These are phyloP conservation scores for Scaptomyza flava DNA, from an alignment of 2,888 invertebrate genomes.

Conservation along the genomic window DNA sequence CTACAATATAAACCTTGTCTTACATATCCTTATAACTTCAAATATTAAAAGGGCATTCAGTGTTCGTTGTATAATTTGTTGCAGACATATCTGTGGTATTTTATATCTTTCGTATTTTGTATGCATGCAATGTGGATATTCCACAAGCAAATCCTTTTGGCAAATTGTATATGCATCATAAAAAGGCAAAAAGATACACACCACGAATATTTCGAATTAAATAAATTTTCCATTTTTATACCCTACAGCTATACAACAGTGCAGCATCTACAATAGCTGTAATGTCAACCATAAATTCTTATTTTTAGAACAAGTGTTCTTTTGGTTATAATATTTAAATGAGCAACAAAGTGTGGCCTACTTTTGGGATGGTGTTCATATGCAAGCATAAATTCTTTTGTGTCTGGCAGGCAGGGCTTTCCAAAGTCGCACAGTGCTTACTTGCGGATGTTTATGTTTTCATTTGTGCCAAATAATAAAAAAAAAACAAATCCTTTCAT, in stretches of 20 bases:
- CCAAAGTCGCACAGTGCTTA: conserved; percentile 2
- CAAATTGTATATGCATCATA: conserved; percentile 68
- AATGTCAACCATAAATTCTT: background rate
- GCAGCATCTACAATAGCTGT: conserved; percentile 4
- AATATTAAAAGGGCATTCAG: conserved; percentile 10
- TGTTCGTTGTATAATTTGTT: background rate
- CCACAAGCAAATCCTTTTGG: conserved; percentile 64
- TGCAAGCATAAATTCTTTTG: background rate
- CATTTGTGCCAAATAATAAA: conserved; percentile 38
- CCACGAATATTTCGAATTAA: conserved; percentile 56
- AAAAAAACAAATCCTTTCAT: conserved; percentile 48
- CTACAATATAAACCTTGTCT: no score
- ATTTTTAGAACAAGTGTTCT: background rate
- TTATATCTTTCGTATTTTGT: conserved; percentile 25
- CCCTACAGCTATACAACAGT: conserved; percentile 20
- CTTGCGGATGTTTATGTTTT: conserved; percentile 52
- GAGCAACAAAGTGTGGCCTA: conserved; percentile 30
- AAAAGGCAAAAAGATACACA: conserved; percentile 33
- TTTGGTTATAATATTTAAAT: background rate
- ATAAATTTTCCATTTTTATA: conserved; percentile 55
- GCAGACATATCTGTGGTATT: conserved; percentile 24
- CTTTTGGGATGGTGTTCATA: conserved; percentile 32
- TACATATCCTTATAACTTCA: background rate
- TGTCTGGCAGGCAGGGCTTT: conserved; percentile 4
- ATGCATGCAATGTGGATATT: conserved; percentile 58